Conservation (phyloP, 2,113 vertebrate genomes). For the Poeciliopsis retropinna region DNA sequence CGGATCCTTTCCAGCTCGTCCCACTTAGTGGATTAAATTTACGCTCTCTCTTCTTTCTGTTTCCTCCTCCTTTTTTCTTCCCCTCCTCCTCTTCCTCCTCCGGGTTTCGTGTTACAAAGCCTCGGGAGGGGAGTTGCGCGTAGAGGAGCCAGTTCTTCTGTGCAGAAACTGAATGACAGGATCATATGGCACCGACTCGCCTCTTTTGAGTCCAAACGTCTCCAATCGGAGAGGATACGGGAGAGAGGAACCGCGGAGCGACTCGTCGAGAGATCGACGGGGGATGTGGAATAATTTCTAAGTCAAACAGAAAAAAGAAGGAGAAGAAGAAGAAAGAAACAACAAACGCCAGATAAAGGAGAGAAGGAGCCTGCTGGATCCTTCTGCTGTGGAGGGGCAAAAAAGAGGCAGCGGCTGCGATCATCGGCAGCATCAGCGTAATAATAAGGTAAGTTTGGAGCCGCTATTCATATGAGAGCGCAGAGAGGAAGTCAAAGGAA, state of each 20-base stretch:
- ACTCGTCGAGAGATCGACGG: slow-evolving; percentile 29
- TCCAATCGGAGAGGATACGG: slow-evolving; percentile 5
- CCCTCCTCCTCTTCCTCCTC: slow-evolving; percentile 57
- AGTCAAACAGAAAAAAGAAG: slow-evolving; percentile 49
- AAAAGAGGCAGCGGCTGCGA: slow-evolving; percentile 32
- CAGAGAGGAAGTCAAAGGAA: slow-evolving; percentile 16
- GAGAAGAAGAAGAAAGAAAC: neutral
- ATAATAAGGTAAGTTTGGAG: slow-evolving; percentile 66
- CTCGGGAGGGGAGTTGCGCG: slow-evolving; percentile 70
- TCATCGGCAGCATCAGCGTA: slow-evolving; percentile 32
- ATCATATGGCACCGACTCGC: slow-evolving; percentile 69
- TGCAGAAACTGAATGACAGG: slow-evolving; percentile 78
- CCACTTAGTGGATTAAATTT: slow-evolving; percentile 65
- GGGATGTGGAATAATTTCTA: slow-evolving; percentile 73
- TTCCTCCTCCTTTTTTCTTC: slow-evolving; percentile 13
- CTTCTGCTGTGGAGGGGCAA: slow-evolving; percentile 42
- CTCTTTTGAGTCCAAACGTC: slow-evolving; percentile 27
- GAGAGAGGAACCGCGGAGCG: slow-evolving; percentile 16
- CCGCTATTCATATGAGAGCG: slow-evolving; percentile 1
- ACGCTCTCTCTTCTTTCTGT: slow-evolving; percentile 45
- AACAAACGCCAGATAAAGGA: slow-evolving; percentile 59
- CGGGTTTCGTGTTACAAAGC: slow-evolving; percentile 79
- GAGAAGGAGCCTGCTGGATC: slow-evolving; percentile 33
- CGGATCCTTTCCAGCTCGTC: slow-evolving; percentile 37
- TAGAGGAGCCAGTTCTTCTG: slow-evolving; percentile 74